Evolutionary conservation across 2,888 invertebrate genomes (phyloP).

Genomic region (Aphelenchoides bicaudatus): DNA sequence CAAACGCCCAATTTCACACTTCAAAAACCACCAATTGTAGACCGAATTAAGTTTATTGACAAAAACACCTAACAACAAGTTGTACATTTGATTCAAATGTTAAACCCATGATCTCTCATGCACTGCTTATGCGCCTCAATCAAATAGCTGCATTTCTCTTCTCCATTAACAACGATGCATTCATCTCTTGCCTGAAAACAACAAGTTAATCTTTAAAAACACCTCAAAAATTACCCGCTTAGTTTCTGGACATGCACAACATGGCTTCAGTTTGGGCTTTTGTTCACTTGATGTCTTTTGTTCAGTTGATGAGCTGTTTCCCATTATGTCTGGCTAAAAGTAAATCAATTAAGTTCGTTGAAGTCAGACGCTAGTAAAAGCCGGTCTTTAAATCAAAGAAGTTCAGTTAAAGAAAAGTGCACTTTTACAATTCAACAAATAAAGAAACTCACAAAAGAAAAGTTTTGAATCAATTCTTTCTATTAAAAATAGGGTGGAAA

Average conservation of each 20-base stretch:
- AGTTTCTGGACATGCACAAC: slow-evolving; percentile 66
- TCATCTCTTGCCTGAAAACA: slow-evolving; percentile 61
- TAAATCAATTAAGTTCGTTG: too few species aligned
- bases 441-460: not conserved
- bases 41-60: too few species aligned
- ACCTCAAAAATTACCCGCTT: slow-evolving; percentile 50
- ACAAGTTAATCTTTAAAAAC: not conserved
- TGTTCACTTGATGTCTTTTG: too few species aligned
- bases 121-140: slow-evolving; percentile 95
- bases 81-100: slow-evolving; percentile 66
- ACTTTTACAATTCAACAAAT: too few species aligned
- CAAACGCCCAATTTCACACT: too few species aligned
- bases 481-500: not conserved
- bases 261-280: slow-evolving; percentile 62
- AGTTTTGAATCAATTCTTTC: not conserved
- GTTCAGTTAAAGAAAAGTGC: too few species aligned
- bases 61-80: not conserved
- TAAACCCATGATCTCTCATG: slow-evolving; percentile 92
- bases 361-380: too few species aligned
- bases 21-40: too few species aligned
- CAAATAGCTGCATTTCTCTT: slow-evolving; percentile 79
- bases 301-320: too few species aligned
- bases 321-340: too few species aligned
- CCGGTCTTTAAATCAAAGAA: too few species aligned
- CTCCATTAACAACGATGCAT: slow-evolving; percentile 66